Percentiles rank a stretch among this genome's conserved stretches.
Conservation (phyloP, 37 sponge, comb jelly and placozoan genomes). For the Bolinopsis microptera region DNA sequence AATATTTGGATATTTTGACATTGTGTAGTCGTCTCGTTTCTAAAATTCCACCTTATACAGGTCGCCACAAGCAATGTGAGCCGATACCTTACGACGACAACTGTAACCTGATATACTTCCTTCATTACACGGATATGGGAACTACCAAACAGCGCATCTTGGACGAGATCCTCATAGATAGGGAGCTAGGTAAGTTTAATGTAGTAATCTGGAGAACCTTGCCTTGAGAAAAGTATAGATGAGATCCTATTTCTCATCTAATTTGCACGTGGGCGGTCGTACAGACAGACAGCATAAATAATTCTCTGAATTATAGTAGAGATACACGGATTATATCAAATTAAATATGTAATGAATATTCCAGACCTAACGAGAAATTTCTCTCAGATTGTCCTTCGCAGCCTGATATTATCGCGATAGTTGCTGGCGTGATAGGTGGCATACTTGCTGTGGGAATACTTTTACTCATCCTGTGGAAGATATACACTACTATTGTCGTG, state of each 20-base stretch:
- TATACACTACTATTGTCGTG: constrained; percentile 52
- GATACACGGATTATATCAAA: too few relatives aligned
- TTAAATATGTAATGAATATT: too few relatives aligned
- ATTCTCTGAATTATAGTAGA: too few relatives aligned
- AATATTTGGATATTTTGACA: too few relatives aligned
- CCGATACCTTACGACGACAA: not conserved
- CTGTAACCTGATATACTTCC: constrained; percentile 41
- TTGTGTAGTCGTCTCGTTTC: too few relatives aligned
- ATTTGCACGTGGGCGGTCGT: too few relatives aligned
- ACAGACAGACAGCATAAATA: too few relatives aligned
- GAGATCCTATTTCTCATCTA: too few relatives aligned
- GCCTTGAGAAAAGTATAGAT: too few relatives aligned
- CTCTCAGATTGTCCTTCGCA: constrained; percentile 56
- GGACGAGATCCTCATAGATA: not conserved
- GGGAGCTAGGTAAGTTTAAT: constrained; percentile 12
- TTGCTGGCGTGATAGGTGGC: constrained; percentile 64
- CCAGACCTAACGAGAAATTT: too few relatives aligned
- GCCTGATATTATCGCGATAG: constrained; percentile 61
- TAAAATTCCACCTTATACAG: too few relatives aligned
- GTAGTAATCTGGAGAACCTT: too few relatives aligned
- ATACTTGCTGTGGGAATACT: constrained; percentile 52
- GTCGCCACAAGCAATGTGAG: constrained; percentile 37
- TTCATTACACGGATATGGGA: constrained; percentile 43
- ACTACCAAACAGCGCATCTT: not conserved
- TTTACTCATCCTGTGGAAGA: constrained; percentile 56